A percentile compares a stretch with the other conserved stretches of the same genome.
These are phyloP conservation scores for Nomada fabriciana DNA, from an alignment of 2,888 invertebrate species.

Conservation along the genomic window DNA sequence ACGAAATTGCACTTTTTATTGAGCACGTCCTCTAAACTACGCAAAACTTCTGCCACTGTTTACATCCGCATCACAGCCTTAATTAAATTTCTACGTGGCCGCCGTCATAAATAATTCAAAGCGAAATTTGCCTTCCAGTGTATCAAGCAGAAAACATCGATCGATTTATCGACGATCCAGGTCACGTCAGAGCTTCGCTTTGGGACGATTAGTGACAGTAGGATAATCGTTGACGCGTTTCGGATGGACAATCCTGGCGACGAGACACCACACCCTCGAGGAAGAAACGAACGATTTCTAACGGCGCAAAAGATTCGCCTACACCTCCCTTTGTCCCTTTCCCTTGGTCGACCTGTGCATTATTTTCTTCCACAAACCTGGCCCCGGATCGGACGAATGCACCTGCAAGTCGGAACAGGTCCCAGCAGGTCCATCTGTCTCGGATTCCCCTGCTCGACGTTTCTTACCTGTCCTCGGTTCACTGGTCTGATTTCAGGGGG, in stretches of 20 bases:
- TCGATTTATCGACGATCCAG: neutral
- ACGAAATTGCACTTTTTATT: constrained; percentile 61
- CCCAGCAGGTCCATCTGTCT: constrained; percentile 80
- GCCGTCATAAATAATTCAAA: constrained; percentile 49
- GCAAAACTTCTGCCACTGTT: constrained; percentile 26
- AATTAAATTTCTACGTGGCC: constrained; percentile 24
- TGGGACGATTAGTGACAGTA: neutral
- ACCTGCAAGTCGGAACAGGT: constrained; percentile 82
- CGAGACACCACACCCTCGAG: constrained; percentile 24
- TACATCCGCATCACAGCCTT: constrained; percentile 11
- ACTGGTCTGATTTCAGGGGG: constrained; percentile 43
- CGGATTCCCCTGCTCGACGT: constrained; percentile 53
- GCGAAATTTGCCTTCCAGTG: constrained; percentile 14
- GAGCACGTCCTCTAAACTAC: constrained; percentile 2
- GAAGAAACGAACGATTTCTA: constrained; percentile 55
- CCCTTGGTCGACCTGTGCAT: constrained; percentile 64
- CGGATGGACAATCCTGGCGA: constrained; percentile 21
- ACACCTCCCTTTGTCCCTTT: constrained; percentile 65
- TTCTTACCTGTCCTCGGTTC: constrained; percentile 53
- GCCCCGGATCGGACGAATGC: constrained; percentile 65
- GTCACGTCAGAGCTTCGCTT: neutral
- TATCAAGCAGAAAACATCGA: neutral
- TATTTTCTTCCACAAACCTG: constrained; percentile 72
- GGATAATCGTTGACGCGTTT: constrained; percentile 14
- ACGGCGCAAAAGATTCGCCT: constrained; percentile 70